phyloP scores from a whole-genome alignment of 2,113 vertebrate species.

The Xiphophorus couchianus region DNA sequence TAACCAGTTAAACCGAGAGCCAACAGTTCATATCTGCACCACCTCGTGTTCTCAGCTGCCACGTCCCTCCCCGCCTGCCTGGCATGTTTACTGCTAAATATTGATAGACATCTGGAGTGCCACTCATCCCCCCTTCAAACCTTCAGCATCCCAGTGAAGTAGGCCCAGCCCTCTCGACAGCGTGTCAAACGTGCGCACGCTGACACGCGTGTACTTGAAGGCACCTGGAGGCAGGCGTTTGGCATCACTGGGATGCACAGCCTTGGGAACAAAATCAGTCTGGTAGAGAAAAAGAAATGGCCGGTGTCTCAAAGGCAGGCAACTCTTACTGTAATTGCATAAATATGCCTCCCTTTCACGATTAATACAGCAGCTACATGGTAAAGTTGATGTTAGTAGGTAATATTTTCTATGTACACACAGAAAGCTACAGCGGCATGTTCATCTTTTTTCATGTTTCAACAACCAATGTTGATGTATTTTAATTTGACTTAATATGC shows the following conservation, averaged over 20 bases:
- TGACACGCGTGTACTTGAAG: constrained; percentile 28
- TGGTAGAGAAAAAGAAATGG: constrained; percentile 47
- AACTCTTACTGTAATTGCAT: constrained; percentile 32
- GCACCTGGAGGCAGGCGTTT: constrained; percentile 46
- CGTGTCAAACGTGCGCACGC: constrained; percentile 29
- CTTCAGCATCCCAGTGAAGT: constrained; percentile 63
- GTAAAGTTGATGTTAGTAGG: neutral
- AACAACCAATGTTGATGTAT: no score
- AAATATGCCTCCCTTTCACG: neutral
- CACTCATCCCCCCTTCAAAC: constrained; percentile 74
- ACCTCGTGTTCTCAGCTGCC: constrained; percentile 70
- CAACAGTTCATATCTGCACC: constrained; percentile 63
- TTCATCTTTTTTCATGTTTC: neutral
- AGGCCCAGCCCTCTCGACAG: constrained; percentile 58
- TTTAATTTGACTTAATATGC: neutral
- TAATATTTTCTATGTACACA: neutral
- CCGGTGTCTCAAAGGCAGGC: constrained; percentile 67
- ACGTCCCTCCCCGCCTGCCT: constrained; percentile 70
- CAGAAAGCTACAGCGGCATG: neutral
- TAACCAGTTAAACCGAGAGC: constrained; percentile 51
- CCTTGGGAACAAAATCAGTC: constrained; percentile 53
- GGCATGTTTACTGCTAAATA: constrained; percentile 83
- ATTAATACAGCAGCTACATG: neutral
- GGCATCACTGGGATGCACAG: constrained; percentile 53
- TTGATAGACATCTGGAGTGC: constrained; percentile 84